A percentile compares a stretch with the other conserved stretches of the same genome.
Conservation (phyloP, 2,797 vertebrate species). For the Triplophysa bombifrons region DNA sequence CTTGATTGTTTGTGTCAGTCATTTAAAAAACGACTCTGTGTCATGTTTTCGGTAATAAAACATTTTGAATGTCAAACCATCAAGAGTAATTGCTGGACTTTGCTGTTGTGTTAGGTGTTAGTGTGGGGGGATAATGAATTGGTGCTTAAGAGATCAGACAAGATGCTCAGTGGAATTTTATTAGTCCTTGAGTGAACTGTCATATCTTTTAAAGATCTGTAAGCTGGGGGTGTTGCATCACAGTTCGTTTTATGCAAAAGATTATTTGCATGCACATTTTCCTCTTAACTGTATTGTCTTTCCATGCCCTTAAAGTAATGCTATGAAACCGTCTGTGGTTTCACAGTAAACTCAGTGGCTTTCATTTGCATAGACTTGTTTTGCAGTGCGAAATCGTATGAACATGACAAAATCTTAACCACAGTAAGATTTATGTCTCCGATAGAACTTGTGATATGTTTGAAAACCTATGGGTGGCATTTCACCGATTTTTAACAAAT, state of each 20-base stretch:
- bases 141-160: constrained; percentile 52
- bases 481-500: background rate
- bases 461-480: background rate
- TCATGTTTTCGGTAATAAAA: constrained; percentile 7
- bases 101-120: constrained; percentile 61
- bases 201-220: constrained; percentile 59
- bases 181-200: constrained; percentile 55
- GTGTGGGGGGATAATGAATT: constrained; percentile 40
- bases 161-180: constrained; percentile 62
- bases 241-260: constrained; percentile 63
- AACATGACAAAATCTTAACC: constrained; percentile 13
- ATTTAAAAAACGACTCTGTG: background rate
- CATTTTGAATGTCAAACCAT: background rate
- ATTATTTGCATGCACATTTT: constrained; percentile 54
- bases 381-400: constrained; percentile 45
- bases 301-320: constrained; percentile 16
- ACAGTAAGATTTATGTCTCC: background rate
- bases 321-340: constrained; percentile 22
- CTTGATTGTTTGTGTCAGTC: background rate
- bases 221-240: constrained; percentile 47
- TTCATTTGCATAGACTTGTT: constrained; percentile 59
- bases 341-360: constrained; percentile 39
- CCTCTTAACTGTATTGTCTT: background rate
- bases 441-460: background rate
- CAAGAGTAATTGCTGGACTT: background rate